phyloP scores from a whole-genome alignment of 2,888 invertebrate species.

The Caprella mutica region DNA sequence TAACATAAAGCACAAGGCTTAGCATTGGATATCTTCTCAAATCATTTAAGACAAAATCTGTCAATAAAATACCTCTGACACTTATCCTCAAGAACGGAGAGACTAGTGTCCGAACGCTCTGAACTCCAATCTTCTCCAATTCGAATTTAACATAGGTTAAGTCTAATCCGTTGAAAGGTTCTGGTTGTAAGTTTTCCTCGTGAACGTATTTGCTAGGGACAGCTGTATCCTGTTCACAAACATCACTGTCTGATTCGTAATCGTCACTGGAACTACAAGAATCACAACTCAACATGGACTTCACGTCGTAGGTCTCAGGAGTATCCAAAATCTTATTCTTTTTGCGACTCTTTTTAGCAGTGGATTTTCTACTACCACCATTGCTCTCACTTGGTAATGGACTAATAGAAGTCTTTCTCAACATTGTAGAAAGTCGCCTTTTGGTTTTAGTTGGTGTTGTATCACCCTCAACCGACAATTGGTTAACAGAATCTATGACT shows the following conservation, averaged over 20 bases:
- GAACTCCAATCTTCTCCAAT: constrained; percentile 23
- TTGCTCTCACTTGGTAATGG: constrained; percentile 1
- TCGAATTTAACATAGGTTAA: constrained; percentile 13
- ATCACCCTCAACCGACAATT: not conserved
- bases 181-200: constrained; percentile 5
- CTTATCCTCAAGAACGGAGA: constrained; percentile 26
- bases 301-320: not conserved
- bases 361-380: not conserved
- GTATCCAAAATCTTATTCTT: not conserved
- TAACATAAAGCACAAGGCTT: not conserved
- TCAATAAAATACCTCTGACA: constrained; percentile 16
- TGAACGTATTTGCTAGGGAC: constrained; percentile 23
- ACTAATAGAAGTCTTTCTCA: constrained; percentile 1
- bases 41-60: too few species aligned
- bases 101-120: constrained; percentile 12
- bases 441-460: not conserved
- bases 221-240: constrained; percentile 16
- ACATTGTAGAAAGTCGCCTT: not conserved
- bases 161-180: constrained; percentile 11
- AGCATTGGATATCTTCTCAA: too few species aligned
- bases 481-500: constrained; percentile 1
- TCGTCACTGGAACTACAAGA: constrained; percentile 25
- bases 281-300: constrained; percentile 30
- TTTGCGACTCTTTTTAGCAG: not conserved
- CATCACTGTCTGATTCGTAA: constrained; percentile 17